Conservation (phyloP, 2,888 invertebrate species). For the Eupithecia pulchellata region DNA sequence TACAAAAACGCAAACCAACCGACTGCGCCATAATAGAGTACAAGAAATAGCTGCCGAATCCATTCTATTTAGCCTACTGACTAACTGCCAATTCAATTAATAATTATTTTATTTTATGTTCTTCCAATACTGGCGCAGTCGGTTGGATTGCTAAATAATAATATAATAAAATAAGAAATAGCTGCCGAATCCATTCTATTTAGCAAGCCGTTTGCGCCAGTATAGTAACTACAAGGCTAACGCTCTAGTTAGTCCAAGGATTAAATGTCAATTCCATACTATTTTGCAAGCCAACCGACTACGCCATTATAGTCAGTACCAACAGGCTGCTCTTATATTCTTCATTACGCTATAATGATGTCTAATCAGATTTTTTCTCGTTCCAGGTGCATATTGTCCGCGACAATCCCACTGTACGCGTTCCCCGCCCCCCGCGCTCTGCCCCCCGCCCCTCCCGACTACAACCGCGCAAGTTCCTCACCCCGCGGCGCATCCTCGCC, state of each 20-base stretch:
- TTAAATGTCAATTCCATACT: neutral
- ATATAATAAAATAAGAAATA: no score
- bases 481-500: slow-evolving; percentile 49
- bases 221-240: neutral
- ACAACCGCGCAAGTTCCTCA: slow-evolving; percentile 40
- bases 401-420: slow-evolving; percentile 47
- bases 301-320: no score
- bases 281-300: neutral
- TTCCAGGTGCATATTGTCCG: slow-evolving; percentile 76
- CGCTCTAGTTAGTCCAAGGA: neutral
- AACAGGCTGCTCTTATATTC: no score
- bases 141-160: no score
- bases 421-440: slow-evolving; percentile 44
- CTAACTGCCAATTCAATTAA: no score
- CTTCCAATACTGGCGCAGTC: no score
- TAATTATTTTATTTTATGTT: no score
- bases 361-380: neutral
- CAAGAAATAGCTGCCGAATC: no score
- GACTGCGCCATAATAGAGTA: neutral
- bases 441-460: slow-evolving; percentile 46
- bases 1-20: neutral
- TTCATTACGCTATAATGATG: no score
- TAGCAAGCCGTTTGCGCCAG: neutral
- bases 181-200: neutral
- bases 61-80: no score